Evolutionary conservation across 2,797 vertebrate genomes (phyloP).

Genomic region (Danio albolineatus): DNA sequence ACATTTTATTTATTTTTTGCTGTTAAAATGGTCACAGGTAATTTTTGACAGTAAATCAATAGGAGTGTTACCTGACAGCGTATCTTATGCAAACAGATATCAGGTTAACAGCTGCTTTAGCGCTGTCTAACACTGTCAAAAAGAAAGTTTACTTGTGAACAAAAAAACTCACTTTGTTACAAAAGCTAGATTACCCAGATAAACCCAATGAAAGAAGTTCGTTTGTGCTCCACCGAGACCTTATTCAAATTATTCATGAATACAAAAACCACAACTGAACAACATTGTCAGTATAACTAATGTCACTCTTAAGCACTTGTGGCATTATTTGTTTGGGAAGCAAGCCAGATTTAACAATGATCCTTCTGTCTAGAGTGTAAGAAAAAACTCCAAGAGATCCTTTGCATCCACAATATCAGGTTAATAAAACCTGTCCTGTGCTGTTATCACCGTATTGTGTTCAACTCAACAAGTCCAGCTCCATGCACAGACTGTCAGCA

Average conservation of each 20-base stretch:
- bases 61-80: background rate
- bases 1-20: no score
- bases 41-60: no score
- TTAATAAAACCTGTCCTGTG: constrained; percentile 28
- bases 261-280: constrained; percentile 7
- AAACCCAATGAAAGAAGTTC: constrained; percentile 7
- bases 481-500: constrained; percentile 21
- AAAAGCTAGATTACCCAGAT: constrained; percentile 29
- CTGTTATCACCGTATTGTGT: constrained; percentile 19
- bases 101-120: constrained; percentile 2
- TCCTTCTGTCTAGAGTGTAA: constrained; percentile 1
- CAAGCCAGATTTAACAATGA: constrained; percentile 40
- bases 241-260: constrained; percentile 11
- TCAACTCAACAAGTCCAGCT: constrained; percentile 16
- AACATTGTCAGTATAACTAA: constrained; percentile 41
- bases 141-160: constrained; percentile 9
- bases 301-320: constrained; percentile 48
- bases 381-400: constrained; percentile 5
- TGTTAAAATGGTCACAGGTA: no score
- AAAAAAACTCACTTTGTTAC: constrained; percentile 8
- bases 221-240: constrained; percentile 5
- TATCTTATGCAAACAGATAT: constrained; percentile 13
- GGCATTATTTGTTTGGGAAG: constrained; percentile 52
- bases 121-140: background rate
- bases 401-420: constrained; percentile 11